Conservation (phyloP, 2,113 vertebrate species). For the Loxodonta africana region DNA sequence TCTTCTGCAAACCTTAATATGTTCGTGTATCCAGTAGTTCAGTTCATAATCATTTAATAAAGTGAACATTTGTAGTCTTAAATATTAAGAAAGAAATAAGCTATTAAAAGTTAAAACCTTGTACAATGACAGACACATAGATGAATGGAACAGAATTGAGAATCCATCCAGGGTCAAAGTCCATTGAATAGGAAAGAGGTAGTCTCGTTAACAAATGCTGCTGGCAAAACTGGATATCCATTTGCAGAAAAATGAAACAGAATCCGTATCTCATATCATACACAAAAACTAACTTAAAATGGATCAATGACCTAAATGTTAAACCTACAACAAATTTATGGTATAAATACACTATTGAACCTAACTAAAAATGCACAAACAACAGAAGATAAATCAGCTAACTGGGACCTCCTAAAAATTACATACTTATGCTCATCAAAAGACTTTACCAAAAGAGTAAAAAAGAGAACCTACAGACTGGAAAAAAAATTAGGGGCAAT, state of each 20-base stretch:
- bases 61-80: slow-evolving; percentile 82
- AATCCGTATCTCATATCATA: too few relatives aligned
- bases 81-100: slow-evolving; percentile 77
- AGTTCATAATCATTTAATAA: slow-evolving; percentile 82
- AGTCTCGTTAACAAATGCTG: too few relatives aligned
- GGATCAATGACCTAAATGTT: background rate
- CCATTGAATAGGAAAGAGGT: too few relatives aligned
- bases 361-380: background rate
- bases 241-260: too few relatives aligned
- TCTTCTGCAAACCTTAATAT: slow-evolving; percentile 49
- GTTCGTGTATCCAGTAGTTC: slow-evolving; percentile 58
- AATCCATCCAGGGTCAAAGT: too few relatives aligned
- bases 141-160: too few relatives aligned
- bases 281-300: too few relatives aligned
- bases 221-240: too few relatives aligned
- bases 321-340: background rate
- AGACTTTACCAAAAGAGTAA: background rate
- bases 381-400: background rate
- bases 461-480: background rate
- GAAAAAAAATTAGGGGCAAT: background rate
- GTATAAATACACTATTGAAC: background rate
- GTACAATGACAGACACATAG: background rate
- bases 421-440: background rate
- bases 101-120: slow-evolving; percentile 84
- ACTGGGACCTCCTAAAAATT: background rate